phyloP scores from a whole-genome alignment of 2,113 vertebrate species.

The Equus przewalskii region DNA sequence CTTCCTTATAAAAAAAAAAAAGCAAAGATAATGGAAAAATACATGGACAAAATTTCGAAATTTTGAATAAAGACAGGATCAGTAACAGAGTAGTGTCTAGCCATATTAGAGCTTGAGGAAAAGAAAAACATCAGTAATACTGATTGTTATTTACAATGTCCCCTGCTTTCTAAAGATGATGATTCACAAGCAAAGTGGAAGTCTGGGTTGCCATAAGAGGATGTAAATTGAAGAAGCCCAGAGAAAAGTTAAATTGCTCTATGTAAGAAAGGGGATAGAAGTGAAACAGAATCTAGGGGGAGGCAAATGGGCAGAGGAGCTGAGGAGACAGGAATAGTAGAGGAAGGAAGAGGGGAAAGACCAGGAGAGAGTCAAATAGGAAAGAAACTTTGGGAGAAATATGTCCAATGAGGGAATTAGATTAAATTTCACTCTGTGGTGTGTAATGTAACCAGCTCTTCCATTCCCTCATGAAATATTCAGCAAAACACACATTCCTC shows the following conservation, averaged over 20 bases:
- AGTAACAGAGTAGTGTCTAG: not conserved
- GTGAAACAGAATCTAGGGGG: not conserved
- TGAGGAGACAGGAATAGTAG: not conserved
- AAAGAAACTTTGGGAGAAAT: not conserved
- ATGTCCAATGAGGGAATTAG: not conserved
- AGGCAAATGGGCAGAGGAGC: not conserved
- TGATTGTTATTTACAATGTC: not conserved
- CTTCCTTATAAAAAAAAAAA: not conserved
- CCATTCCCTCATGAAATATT: not conserved
- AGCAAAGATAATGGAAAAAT: slow-evolving; percentile 39
- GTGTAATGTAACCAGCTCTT: not conserved
- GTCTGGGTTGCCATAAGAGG: not conserved
- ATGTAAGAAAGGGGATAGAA: not conserved
- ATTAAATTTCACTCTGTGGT: not conserved
- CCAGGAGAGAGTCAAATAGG: not conserved
- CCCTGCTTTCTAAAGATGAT: slow-evolving; percentile 7
- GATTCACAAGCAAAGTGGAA: not conserved
- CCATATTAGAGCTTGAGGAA: not conserved
- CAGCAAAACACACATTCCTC: not conserved
- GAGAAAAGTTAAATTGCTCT: slow-evolving; percentile 7
- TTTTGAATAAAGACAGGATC: not conserved
- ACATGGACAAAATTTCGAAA: not conserved
- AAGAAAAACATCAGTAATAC: slow-evolving; percentile 35
- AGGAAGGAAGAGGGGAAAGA: not conserved
- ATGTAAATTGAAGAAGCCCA: not conserved